Evolutionary conservation across 64 coral and sea anemone genomes (phyloP).

Genomic region (Porites australiensis): DNA sequence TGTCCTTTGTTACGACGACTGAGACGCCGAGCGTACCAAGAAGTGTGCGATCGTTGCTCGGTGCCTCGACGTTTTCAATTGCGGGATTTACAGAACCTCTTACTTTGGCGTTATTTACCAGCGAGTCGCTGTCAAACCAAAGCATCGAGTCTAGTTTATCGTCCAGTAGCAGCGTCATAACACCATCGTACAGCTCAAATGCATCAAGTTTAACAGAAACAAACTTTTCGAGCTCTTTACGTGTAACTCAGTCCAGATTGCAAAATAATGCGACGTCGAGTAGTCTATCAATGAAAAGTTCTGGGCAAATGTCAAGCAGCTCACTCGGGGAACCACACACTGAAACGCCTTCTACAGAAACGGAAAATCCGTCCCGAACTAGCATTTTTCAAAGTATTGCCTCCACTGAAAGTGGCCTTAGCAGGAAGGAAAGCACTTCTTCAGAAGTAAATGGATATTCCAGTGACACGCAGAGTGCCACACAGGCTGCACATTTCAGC

Average conservation of each 20-base stretch:
- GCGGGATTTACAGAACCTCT: conserved; percentile 33
- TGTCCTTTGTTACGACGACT: conserved; percentile 32
- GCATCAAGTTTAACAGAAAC: not conserved
- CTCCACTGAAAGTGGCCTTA: not conserved
- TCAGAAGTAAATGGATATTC: not conserved
- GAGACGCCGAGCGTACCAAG: not conserved
- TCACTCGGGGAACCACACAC: not conserved
- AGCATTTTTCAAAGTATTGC: not conserved
- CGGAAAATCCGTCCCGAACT: not conserved
- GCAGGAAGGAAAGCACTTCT: not conserved
- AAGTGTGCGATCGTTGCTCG: conserved; percentile 20
- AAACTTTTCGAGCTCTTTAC: not conserved
- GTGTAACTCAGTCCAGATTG: too few species aligned
- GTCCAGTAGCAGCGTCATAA: not conserved
- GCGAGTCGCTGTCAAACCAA: conserved; percentile 15
- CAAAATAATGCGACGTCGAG: not conserved
- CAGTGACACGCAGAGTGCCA: not conserved
- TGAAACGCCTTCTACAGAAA: not conserved
- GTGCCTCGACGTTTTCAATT: conserved; percentile 23
- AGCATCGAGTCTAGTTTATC: conserved; percentile 9
- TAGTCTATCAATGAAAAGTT: not conserved
- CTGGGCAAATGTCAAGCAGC: not conserved
- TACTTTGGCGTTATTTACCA: conserved; percentile 8
- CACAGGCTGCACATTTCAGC: not conserved
- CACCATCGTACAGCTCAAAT: not conserved